Percentiles rank a stretch among this genome's conserved stretches.
These are phyloP conservation scores for Lithophane socia DNA, from an alignment of 2,888 invertebrate genomes.

Conservation along the genomic window DNA sequence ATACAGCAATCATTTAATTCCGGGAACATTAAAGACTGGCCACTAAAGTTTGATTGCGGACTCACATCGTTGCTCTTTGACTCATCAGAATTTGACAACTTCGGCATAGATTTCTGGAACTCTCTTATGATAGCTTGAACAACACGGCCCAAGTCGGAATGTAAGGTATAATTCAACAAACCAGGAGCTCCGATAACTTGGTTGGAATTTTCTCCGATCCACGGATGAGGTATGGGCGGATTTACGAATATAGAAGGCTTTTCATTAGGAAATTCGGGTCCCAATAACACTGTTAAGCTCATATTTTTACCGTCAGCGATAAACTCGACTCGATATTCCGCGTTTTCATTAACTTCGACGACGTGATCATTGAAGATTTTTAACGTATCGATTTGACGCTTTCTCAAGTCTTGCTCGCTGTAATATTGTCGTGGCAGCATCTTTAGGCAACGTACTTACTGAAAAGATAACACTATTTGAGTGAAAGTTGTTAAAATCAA, in stretches of 20 bases:
- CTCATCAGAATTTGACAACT: conserved; percentile 81
- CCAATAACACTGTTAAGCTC: conserved; percentile 92
- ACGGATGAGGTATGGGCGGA: conserved; percentile 93
- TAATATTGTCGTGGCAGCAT: conserved; percentile 91
- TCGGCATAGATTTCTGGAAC: conserved; percentile 91
- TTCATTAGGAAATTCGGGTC: conserved; percentile 94
- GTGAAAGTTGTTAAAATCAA: conserved; percentile 8
- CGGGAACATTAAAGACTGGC: conserved; percentile 80
- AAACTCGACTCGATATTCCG: conserved; percentile 94
- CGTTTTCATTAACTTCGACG: conserved; percentile 92
- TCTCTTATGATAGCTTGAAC: conserved; percentile 95
- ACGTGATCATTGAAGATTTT: conserved; percentile 96
- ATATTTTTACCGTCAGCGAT: conserved; percentile 92
- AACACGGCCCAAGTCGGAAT: conserved; percentile 95
- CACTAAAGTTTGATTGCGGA: conserved; percentile 76
- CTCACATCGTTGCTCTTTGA: conserved; percentile 78
- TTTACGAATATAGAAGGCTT: conserved; percentile 93
- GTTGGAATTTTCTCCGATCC: conserved; percentile 92
- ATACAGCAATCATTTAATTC: conserved; percentile 81
- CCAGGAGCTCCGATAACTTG: conserved; percentile 94
- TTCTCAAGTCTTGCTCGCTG: conserved; percentile 90
- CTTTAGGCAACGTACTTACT: conserved; percentile 39
- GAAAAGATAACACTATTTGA: conserved; percentile 22
- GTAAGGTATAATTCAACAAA: conserved; percentile 93
- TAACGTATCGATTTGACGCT: conserved; percentile 94